Percentiles rank a stretch among this genome's conserved stretches.
phyloP scores from a whole-genome alignment of 1,140 invertebrate species.

The Leguminivora glycinivorella region DNA sequence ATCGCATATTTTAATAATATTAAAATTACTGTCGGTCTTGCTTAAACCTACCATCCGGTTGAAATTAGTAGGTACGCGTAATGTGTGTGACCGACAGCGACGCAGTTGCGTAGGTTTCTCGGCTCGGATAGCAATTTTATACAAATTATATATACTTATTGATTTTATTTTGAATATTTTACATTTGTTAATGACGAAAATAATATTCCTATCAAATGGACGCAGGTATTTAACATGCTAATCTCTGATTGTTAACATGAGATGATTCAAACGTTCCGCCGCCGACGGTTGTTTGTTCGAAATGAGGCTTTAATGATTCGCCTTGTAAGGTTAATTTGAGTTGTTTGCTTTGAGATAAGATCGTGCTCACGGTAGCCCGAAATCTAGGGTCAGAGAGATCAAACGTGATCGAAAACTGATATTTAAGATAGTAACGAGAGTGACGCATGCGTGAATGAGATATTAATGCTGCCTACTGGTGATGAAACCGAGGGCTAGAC shows the following conservation, averaged over 20 bases:
- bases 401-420: conserved; percentile 76
- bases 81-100: not conserved
- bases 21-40: conserved; percentile 12
- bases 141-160: not conserved
- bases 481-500: conserved; percentile 39
- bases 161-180: not conserved
- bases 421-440: conserved; percentile 69
- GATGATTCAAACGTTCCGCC: conserved; percentile 60
- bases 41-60: conserved; percentile 18
- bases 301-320: conserved; percentile 40
- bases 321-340: conserved; percentile 37
- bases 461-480: conserved; percentile 55
- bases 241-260: conserved; percentile 69
- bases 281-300: conserved; percentile 31
- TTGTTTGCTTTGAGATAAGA: conserved; percentile 42
- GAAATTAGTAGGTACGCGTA: conserved; percentile 13
- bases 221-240: conserved; percentile 63
- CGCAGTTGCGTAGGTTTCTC: conserved; percentile 3
- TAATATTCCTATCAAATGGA: conserved; percentile 41
- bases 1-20: conserved; percentile 22
- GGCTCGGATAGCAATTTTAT: not conserved
- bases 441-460: conserved; percentile 75
- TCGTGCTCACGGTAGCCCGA: conserved; percentile 74
- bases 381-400: conserved; percentile 72
- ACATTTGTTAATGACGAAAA: not conserved